These are phyloP conservation scores for Tachina lurida DNA, from an alignment of 2,888 invertebrate species.

Conservation along the genomic window DNA sequence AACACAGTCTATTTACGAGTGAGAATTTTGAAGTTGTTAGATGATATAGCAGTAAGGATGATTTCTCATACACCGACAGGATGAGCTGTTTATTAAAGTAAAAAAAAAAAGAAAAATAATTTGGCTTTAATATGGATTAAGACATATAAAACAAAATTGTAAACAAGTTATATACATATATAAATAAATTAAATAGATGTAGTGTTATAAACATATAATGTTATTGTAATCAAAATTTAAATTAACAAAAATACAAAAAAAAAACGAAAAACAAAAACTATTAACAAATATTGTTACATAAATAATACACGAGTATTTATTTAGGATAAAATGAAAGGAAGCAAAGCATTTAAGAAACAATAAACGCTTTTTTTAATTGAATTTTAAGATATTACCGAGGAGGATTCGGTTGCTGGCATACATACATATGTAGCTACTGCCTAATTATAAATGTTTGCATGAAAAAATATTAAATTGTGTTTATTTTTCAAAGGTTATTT, in stretches of 20 bases:
- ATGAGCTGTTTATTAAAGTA: neutral
- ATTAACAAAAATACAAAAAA: slow-evolving; percentile 2
- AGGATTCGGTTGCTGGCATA: too few relatives aligned
- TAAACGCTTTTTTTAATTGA: neutral
- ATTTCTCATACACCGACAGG: neutral
- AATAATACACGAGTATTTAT: neutral
- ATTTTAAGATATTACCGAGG: too few relatives aligned
- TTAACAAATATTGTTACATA: neutral
- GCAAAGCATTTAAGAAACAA: neutral
- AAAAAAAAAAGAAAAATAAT: slow-evolving; percentile 5
- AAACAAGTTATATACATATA: slow-evolving; percentile 48
- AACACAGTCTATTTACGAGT: neutral
- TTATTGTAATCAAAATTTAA: slow-evolving; percentile 56
- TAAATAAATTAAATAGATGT: slow-evolving; percentile 34
- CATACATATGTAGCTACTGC: too few relatives aligned
- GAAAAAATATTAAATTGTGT: too few relatives aligned
- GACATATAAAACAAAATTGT: slow-evolving; percentile 11
- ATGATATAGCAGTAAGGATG: neutral
- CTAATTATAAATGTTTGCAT: too few relatives aligned
- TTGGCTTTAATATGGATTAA: slow-evolving; percentile 51
- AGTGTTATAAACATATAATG: slow-evolving; percentile 43
- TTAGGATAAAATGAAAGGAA: slow-evolving; percentile 5
- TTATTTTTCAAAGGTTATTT: too few relatives aligned
- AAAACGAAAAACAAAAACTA: slow-evolving; percentile 10
- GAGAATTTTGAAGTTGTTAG: slow-evolving; percentile 10